Evolutionary conservation across 2,113 vertebrate species (phyloP).

Genomic region (Gymnogyps californianus): DNA sequence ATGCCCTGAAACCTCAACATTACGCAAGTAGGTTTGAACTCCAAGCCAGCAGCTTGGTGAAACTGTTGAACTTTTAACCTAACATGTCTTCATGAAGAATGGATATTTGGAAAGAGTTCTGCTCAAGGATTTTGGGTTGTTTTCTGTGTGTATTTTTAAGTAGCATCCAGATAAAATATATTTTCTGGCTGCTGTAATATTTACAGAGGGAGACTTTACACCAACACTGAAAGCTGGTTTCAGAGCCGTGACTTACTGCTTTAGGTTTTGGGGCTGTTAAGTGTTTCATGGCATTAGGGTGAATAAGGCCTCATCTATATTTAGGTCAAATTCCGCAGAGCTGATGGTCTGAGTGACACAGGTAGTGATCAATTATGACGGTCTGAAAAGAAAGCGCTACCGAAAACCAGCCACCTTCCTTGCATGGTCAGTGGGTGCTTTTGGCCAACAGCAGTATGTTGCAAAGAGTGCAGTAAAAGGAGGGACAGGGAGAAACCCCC

Average conservation of each 20-base stretch:
- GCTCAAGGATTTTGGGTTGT: not conserved
- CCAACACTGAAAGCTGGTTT: not conserved
- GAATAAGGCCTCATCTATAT: not conserved
- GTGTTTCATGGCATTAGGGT: not conserved
- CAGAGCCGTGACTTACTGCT: not conserved
- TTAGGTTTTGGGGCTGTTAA: not conserved
- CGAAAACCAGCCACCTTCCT: not conserved
- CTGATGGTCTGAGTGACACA: not conserved
- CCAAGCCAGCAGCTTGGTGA: constrained; percentile 41
- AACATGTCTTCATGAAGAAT: constrained; percentile 50
- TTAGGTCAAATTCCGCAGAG: not conserved
- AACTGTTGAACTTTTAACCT: constrained; percentile 66
- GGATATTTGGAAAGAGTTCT: constrained; percentile 32
- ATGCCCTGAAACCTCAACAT: constrained; percentile 53
- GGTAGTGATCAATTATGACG: not conserved
- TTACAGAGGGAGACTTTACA: constrained; percentile 19
- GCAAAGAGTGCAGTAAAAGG: not conserved
- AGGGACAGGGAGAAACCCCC: not conserved
- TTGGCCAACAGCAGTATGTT: not conserved
- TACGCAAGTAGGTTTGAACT: constrained; percentile 53
- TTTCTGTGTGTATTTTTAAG: constrained; percentile 45
- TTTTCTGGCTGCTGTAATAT: constrained; percentile 36
- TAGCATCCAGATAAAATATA: constrained; percentile 55
- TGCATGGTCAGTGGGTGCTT: not conserved
- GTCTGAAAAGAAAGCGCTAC: not conserved